These are phyloP conservation scores for Nemopilema nomurai DNA, from an alignment of 30 jellyfish, hydroid and myxozoan species.

Conservation along the genomic window DNA sequence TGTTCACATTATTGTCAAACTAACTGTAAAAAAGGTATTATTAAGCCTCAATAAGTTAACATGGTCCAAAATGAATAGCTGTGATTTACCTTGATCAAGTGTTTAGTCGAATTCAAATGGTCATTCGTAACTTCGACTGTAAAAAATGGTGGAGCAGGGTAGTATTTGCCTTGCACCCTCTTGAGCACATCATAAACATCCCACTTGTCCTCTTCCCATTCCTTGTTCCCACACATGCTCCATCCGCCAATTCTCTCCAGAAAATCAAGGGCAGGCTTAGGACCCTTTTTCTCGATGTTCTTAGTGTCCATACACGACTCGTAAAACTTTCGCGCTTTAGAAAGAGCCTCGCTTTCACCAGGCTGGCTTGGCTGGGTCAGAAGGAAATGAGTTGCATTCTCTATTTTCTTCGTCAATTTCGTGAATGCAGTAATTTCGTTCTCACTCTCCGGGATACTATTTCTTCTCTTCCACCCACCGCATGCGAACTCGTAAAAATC, in stretches of 20 bases:
- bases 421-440: slow-evolving; percentile 96
- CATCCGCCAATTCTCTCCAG: slow-evolving; percentile 79
- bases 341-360: slow-evolving; percentile 90
- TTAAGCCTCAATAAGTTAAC: no score
- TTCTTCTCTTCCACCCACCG: slow-evolving; percentile 92
- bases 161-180: slow-evolving; percentile 73
- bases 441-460: slow-evolving; percentile 88
- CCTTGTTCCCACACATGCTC: slow-evolving; percentile 75
- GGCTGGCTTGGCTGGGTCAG: slow-evolving; percentile 71
- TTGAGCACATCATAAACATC: slow-evolving; percentile 64
- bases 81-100: slow-evolving; percentile 78
- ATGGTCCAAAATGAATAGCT: no score
- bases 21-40: no score
- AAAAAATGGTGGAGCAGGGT: slow-evolving; percentile 98
- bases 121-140: slow-evolving; percentile 95
- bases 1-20: no score
- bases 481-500: slow-evolving; percentile 92
- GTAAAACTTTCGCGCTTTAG: slow-evolving; percentile 79
- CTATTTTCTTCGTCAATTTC: slow-evolving; percentile 82
- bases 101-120: slow-evolving; percentile 92
- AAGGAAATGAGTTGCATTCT: slow-evolving; percentile 72
- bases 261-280: slow-evolving; percentile 88
- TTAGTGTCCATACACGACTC: slow-evolving; percentile 85
- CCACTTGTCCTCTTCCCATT: slow-evolving; percentile 78
- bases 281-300: slow-evolving; percentile 66